Evolutionary conservation across 2,113 vertebrate species (phyloP).

Genomic region (Cinclus cinclus): DNA sequence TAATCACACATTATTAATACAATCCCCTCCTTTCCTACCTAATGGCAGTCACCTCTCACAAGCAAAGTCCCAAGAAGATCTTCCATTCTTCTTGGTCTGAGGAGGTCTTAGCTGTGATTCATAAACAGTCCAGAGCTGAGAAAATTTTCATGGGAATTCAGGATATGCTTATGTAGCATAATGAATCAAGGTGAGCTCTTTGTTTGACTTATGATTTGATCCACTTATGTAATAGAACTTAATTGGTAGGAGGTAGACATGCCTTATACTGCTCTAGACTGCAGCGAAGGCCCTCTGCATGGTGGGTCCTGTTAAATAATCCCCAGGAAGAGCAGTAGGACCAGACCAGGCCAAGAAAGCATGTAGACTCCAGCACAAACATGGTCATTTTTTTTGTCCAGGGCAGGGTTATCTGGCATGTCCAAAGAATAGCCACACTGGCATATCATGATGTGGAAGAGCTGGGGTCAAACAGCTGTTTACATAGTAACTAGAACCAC

Average conservation of each 20-base stretch:
- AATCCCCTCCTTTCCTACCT: neutral
- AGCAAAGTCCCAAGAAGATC: neutral
- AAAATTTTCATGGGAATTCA: neutral
- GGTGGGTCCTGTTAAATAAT: neutral
- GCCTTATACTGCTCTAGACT: neutral
- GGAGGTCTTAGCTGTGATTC: neutral
- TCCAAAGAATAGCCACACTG: neutral
- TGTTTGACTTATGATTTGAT: neutral
- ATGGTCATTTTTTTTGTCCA: neutral
- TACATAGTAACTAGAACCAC: neutral
- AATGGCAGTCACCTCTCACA: neutral
- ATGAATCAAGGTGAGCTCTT: neutral
- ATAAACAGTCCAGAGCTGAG: neutral
- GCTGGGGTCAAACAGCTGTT: neutral
- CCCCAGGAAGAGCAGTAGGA: neutral
- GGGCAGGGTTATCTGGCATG: neutral
- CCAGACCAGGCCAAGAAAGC: neutral
- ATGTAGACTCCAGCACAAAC: neutral
- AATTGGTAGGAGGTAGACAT: neutral
- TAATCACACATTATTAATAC: neutral
- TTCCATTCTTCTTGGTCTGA: neutral
- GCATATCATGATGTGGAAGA: rapidly evolving
- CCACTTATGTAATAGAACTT: neutral
- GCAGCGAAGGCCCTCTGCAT: neutral
- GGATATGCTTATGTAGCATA: neutral